Percentiles rank a stretch among this genome's conserved stretches.
phyloP scores from a whole-genome alignment of 2,888 invertebrate species.

The Amorpha juglandis region DNA sequence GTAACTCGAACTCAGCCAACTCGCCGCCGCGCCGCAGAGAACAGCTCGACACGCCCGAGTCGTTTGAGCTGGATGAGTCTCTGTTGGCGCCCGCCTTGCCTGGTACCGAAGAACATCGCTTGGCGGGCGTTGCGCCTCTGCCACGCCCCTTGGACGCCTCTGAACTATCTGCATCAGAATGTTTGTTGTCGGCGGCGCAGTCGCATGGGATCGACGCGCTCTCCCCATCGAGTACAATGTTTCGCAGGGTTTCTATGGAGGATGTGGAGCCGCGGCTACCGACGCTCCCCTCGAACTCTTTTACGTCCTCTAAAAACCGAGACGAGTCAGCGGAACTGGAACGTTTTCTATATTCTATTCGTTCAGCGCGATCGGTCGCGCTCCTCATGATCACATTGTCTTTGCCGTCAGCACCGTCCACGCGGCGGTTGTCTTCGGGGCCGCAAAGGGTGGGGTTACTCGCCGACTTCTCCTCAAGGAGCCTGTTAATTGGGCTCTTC shows the following conservation, averaged over 20 bases:
- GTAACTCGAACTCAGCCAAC: conserved; percentile 85
- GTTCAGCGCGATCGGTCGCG: conserved; percentile 41
- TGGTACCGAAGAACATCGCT: conserved; percentile 78
- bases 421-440: conserved; percentile 43
- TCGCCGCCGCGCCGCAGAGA: conserved; percentile 80
- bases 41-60: conserved; percentile 91
- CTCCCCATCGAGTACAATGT: conserved; percentile 57
- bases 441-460: conserved; percentile 88
- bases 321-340: conserved; percentile 91
- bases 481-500: conserved; percentile 55
- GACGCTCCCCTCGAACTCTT: conserved; percentile 80
- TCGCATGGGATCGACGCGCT: conserved; percentile 68
- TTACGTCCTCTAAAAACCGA: conserved; percentile 86
- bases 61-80: conserved; percentile 92
- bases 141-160: conserved; percentile 59
- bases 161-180: conserved; percentile 73
- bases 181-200: conserved; percentile 56
- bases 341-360: conserved; percentile 77
- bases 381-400: conserved; percentile 35
- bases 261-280: conserved; percentile 72
- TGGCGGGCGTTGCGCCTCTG: conserved; percentile 42
- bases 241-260: conserved; percentile 78
- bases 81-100: conserved; percentile 88
- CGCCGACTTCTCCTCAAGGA: conserved; percentile 85
- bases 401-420: conserved; percentile 23